A percentile compares a stretch with the other conserved stretches of the same genome.
These are phyloP conservation scores for Gastrophysa polygoni DNA, from an alignment of 2,888 invertebrate species.

Conservation along the genomic window DNA sequence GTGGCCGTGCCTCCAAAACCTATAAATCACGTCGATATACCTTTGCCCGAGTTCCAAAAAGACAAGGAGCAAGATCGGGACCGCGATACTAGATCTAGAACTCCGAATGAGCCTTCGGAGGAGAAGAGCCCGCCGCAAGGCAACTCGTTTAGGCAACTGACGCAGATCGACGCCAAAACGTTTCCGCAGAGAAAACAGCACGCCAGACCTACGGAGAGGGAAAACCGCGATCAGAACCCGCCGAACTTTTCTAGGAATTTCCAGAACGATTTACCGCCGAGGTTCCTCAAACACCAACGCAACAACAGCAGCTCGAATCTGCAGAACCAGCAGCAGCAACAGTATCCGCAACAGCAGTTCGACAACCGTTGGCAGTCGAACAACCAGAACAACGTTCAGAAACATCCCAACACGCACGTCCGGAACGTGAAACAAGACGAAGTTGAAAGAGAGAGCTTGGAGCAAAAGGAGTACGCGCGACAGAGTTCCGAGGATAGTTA, in stretches of 20 bases:
- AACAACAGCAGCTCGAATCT: slow-evolving; percentile 55
- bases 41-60: slow-evolving; percentile 63
- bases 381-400: slow-evolving; percentile 26
- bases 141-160: slow-evolving; percentile 52
- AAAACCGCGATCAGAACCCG: slow-evolving; percentile 61
- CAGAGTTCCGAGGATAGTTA: slow-evolving; percentile 51
- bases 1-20: slow-evolving; percentile 54
- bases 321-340: slow-evolving; percentile 38
- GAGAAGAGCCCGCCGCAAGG: slow-evolving; percentile 41
- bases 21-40: slow-evolving; percentile 58
- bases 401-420: slow-evolving; percentile 27
- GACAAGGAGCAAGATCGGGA: slow-evolving; percentile 51
- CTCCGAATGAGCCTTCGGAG: slow-evolving; percentile 41
- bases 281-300: slow-evolving; percentile 81
- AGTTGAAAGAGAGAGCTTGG: slow-evolving; percentile 45
- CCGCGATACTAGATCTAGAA: slow-evolving; percentile 40
- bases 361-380: slow-evolving; percentile 39
- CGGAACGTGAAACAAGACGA: slow-evolving; percentile 36
- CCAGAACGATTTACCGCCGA: slow-evolving; percentile 83
- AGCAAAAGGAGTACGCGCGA: slow-evolving; percentile 51
- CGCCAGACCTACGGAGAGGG: slow-evolving; percentile 50
- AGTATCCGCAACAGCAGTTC: slow-evolving; percentile 18
- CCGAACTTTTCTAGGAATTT: slow-evolving; percentile 75
- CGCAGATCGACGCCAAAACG: slow-evolving; percentile 56
- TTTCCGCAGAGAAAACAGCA: slow-evolving; percentile 44